Percentiles rank a stretch among this genome's conserved stretches.
phyloP scores from a whole-genome alignment of 2,888 invertebrate genomes.

The Ophion costatus region DNA sequence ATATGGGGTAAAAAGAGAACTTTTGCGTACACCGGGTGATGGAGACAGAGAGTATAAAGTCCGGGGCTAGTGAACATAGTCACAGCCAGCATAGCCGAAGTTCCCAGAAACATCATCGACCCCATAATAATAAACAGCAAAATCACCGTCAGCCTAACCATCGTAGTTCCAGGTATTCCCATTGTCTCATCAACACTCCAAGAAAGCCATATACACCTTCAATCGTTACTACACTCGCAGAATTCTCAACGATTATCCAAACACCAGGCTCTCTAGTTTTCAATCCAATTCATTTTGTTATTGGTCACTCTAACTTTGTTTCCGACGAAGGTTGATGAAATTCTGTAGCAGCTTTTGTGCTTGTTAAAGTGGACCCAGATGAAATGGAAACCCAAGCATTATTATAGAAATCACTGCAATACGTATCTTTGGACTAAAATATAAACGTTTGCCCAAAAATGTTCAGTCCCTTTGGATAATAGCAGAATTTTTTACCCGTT shows the following conservation, averaged over 20 bases:
- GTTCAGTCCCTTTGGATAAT: too few relatives aligned
- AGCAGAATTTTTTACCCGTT: too few relatives aligned
- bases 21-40: slow-evolving; percentile 85
- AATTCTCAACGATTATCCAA: neutral
- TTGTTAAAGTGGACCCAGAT: neutral
- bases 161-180: slow-evolving; percentile 87
- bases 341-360: neutral
- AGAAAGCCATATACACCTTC: slow-evolving; percentile 18
- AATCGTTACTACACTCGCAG: neutral
- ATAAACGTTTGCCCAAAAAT: too few relatives aligned
- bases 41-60: slow-evolving; percentile 97
- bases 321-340: neutral
- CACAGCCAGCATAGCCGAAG: slow-evolving; percentile 85
- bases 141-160: slow-evolving; percentile 88
- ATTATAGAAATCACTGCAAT: too few relatives aligned
- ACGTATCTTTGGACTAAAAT: neutral
- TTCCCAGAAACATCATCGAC: slow-evolving; percentile 80
- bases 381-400: neutral
- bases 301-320: neutral
- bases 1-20: slow-evolving; percentile 84
- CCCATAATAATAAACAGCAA: slow-evolving; percentile 81
- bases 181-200: slow-evolving; percentile 19
- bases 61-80: slow-evolving; percentile 91
- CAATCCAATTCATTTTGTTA: neutral
- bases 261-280: neutral